Evolutionary conservation across 2,113 vertebrate species (phyloP).

Genomic region (Otolemur garnettii): DNA sequence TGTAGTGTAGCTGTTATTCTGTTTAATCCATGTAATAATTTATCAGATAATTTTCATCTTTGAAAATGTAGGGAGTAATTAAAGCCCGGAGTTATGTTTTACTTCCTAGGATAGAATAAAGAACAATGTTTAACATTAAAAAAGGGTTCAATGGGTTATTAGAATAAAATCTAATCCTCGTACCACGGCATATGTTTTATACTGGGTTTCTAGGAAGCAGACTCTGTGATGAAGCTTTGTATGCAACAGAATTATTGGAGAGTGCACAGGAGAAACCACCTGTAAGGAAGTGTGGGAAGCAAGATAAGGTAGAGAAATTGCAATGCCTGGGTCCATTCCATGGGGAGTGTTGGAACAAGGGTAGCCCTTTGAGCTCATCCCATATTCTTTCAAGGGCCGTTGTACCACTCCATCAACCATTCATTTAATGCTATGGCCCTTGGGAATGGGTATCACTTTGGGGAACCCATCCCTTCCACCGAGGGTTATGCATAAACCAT

Average conservation of each 20-base stretch:
- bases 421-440: background rate
- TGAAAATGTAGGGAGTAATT: conserved; percentile 10
- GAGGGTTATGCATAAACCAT: background rate
- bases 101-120: background rate
- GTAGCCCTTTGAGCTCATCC: background rate
- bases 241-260: background rate
- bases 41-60: background rate
- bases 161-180: background rate
- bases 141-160: background rate
- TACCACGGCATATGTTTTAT: background rate
- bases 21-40: background rate
- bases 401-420: background rate
- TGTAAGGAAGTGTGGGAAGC: background rate
- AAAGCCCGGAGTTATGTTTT: background rate
- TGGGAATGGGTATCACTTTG: background rate
- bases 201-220: background rate
- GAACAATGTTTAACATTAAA: background rate
- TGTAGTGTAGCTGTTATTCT: background rate
- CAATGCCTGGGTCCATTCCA: background rate
- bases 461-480: too few species aligned
- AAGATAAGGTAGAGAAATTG: background rate
- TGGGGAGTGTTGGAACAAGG: background rate
- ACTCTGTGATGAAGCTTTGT: background rate
- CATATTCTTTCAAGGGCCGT: background rate
- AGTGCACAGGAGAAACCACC: background rate